These are phyloP conservation scores for Andrena chrysosceles DNA, from an alignment of 2,888 invertebrate species.

Conservation along the genomic window DNA sequence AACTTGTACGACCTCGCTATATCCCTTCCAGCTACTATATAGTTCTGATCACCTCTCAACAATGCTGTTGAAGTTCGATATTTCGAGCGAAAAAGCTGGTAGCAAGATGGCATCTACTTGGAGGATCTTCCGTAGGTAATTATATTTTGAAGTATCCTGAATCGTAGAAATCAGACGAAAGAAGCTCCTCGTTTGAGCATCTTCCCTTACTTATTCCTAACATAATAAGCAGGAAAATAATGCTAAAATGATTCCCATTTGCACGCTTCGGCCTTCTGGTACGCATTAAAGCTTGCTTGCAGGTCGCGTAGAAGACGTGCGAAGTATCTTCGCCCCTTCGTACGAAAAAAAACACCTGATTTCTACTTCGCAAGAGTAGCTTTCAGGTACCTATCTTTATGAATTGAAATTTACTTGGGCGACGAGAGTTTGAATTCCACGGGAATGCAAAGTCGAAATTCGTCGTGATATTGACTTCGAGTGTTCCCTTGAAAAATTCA, in stretches of 20 bases:
- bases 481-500: conserved; percentile 18
- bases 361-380: not conserved
- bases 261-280: not conserved
- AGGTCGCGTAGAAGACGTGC: not conserved
- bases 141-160: no score
- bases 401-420: conserved; percentile 19
- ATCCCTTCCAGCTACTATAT: no score
- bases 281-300: not conserved
- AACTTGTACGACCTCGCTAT: no score
- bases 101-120: no score
- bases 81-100: no score
- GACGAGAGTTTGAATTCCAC: conserved; percentile 13
- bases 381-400: conserved; percentile 33
- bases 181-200: no score
- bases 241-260: not conserved
- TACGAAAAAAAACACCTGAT: conserved; percentile 2
- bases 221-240: no score
- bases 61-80: no score
- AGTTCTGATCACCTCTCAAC: no score
- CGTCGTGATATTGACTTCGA: conserved; percentile 13
- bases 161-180: no score
- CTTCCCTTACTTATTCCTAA: no score
- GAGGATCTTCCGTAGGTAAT: no score
- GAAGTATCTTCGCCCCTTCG: not conserved
- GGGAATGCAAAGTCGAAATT: conserved; percentile 34